Base-by-base conservation (phyloP, 2,797 vertebrate genomes). In the Acropternis orthonyx region DNA sequence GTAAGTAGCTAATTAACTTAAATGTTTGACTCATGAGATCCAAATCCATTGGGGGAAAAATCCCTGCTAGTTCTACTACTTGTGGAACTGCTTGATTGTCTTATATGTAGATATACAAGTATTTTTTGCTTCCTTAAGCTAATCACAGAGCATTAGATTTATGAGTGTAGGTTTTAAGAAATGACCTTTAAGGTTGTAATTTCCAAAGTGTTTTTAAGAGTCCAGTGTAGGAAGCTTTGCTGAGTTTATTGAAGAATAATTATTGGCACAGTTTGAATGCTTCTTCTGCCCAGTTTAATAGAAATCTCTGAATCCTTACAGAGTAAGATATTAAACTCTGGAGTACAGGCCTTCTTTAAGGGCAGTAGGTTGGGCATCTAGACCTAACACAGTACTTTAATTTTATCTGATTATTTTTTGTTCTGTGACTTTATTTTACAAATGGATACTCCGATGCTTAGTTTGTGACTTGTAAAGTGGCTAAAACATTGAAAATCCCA, bases 1-100 rank as follows among this genome's bases (percentile, higher is more conserved):
- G 56, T 85, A 92, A 86, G 76, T 75, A 55, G 32, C 79, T 95
- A 85, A 89, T 92, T 93, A 92, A 85, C 63, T 79, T 75, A 85
- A 87, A 72, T 51, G 78, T 77, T 96, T 85, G 41, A 61, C 76
- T 83, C 66, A 23, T 28, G 83, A 95, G 82, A 89, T 86, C 49
- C n/a, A 92, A 81, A 91, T 61, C 49, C 41, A 36, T 12, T 52
- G 54, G 58, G 49, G 14, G 4, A 44, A 59, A 66, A 44, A 51
- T 6, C 26, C 26, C 58, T 91, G 27, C 44, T 88, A 30, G 41
- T 89, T 83, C 51, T 84, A 69, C 41, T 54, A 87, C 54, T 69
- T 3, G 0, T 61, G 56, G 24, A 93, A 43, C 34, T 63, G 34
- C 28, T 63, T 65, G 26, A 78, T 83, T 87, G 44, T 51, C 55